Evolutionary conservation across 2,888 invertebrate species (phyloP).

Genomic region (Brenthis daphne): DNA sequence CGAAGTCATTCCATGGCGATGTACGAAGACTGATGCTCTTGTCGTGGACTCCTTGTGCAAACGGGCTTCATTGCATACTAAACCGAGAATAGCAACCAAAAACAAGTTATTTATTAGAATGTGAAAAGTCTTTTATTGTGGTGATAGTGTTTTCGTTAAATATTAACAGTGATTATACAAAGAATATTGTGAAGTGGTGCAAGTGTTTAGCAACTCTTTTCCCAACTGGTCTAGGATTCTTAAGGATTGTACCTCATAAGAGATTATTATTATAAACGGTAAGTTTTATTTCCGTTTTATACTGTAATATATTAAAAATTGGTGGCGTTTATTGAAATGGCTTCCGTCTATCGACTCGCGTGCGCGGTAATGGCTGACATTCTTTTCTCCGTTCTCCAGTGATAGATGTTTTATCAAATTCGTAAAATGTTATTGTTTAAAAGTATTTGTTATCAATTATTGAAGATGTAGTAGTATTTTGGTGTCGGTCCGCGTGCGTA

Average conservation of each 20-base stretch:
- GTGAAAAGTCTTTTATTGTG: slow-evolving; percentile 71
- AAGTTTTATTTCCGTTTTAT: slow-evolving; percentile 51
- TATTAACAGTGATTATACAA: slow-evolving; percentile 64
- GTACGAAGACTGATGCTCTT: slow-evolving; percentile 80
- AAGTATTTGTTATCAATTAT: slow-evolving; percentile 33
- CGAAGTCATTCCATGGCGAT: slow-evolving; percentile 79
- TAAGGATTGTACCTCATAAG: slow-evolving; percentile 70
- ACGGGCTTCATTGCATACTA: slow-evolving; percentile 70
- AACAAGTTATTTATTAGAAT: slow-evolving; percentile 65
- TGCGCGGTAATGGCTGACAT: slow-evolving; percentile 82
- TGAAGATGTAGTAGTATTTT: slow-evolving; percentile 42
- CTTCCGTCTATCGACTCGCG: slow-evolving; percentile 80
- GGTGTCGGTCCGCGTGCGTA: slow-evolving; percentile 55
- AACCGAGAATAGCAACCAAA: slow-evolving; percentile 69
- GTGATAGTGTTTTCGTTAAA: slow-evolving; percentile 70
- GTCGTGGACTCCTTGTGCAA: slow-evolving; percentile 74
- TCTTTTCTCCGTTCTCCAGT: slow-evolving; percentile 58
- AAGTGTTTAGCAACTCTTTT: slow-evolving; percentile 59
- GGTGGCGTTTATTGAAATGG: slow-evolving; percentile 74
- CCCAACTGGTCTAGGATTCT: slow-evolving; percentile 68
- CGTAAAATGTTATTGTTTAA: slow-evolving; percentile 12
- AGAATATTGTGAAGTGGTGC: slow-evolving; percentile 72
- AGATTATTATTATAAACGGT: slow-evolving; percentile 65
- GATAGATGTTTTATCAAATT: slow-evolving; percentile 45
- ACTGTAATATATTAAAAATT: slow-evolving; percentile 48